phyloP scores from a whole-genome alignment of 2,797 vertebrate species.

The Notolabrus celidotus region DNA sequence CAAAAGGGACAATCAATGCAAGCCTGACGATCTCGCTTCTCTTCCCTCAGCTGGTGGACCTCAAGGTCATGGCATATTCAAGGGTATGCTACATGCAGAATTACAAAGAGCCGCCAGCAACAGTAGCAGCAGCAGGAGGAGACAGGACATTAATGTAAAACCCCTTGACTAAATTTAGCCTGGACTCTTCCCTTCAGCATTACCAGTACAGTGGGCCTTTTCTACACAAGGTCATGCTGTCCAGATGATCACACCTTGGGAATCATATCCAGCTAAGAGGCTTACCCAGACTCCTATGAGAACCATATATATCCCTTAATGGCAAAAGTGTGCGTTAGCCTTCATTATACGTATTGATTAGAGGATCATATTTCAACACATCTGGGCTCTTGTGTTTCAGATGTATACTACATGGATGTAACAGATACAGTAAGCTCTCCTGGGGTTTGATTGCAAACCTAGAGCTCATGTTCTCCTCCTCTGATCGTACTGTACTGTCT shows the following conservation, averaged over 20 bases:
- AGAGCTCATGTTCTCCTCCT: conserved; percentile 35
- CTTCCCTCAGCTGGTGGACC: conserved; percentile 33
- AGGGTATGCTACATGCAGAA: conserved; percentile 50
- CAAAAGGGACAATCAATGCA: conserved; percentile 62
- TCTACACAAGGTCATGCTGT: conserved; percentile 67
- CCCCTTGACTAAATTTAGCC: conserved; percentile 65
- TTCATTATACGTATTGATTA: conserved; percentile 63
- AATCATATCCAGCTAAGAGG: conserved; percentile 36
- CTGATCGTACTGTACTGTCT: conserved; percentile 23
- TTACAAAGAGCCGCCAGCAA: conserved; percentile 26
- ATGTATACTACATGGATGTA: conserved; percentile 55
- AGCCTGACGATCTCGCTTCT: conserved; percentile 23
- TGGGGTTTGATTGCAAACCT: conserved; percentile 42
- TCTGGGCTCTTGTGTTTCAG: conserved; percentile 58
- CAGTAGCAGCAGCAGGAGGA: conserved; percentile 34
- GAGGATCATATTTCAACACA: conserved; percentile 71
- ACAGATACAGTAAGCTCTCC: conserved; percentile 59
- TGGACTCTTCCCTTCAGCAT: conserved; percentile 58
- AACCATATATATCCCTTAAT: conserved; percentile 59
- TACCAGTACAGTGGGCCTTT: conserved; percentile 48
- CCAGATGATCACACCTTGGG: conserved; percentile 57
- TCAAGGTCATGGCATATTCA: conserved; percentile 75
- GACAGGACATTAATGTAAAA: conserved; percentile 46
- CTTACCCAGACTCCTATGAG: conserved; percentile 26
- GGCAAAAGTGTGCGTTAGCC: conserved; percentile 39